Evolutionary conservation across 92 coral and sea anemone species (phyloP).

Genomic region (Porites divaricata): DNA sequence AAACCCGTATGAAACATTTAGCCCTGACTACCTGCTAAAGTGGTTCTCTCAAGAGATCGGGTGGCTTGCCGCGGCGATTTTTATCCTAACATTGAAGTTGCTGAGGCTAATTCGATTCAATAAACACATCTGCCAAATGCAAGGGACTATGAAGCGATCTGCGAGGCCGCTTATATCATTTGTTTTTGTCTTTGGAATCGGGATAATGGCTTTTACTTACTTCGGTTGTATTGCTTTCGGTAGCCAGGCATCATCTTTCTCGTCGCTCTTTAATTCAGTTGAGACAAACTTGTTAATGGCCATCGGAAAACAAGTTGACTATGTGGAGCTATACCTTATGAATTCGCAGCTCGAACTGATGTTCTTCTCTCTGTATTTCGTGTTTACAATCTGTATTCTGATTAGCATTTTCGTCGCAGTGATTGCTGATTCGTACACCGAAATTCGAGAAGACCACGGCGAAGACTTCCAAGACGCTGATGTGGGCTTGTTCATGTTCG

Average conservation of each 20-base stretch:
- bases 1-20: constrained; percentile 75
- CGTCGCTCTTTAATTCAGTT: constrained; percentile 68
- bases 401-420: constrained; percentile 77
- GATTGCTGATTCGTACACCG: constrained; percentile 61
- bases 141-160: constrained; percentile 68
- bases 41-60: constrained; percentile 72
- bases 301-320: constrained; percentile 77
- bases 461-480: constrained; percentile 48
- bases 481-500: constrained; percentile 53
- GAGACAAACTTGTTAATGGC: constrained; percentile 61
- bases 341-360: constrained; percentile 55
- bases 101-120: constrained; percentile 76
- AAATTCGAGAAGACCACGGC: constrained; percentile 32
- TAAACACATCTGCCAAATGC: constrained; percentile 73
- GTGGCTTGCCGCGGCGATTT: constrained; percentile 71
- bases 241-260: constrained; percentile 47
- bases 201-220: constrained; percentile 70
- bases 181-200: constrained; percentile 62
- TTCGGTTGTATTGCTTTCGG: constrained; percentile 79
- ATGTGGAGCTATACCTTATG: constrained; percentile 42
- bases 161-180: constrained; percentile 70
- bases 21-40: constrained; percentile 72
- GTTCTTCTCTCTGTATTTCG: constrained; percentile 59
- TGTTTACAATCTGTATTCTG: constrained; percentile 58
- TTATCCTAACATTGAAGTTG: constrained; percentile 72